Base-by-base conservation (phyloP, 2,888 invertebrate species). In the Chrysolina haemoptera region DNA sequence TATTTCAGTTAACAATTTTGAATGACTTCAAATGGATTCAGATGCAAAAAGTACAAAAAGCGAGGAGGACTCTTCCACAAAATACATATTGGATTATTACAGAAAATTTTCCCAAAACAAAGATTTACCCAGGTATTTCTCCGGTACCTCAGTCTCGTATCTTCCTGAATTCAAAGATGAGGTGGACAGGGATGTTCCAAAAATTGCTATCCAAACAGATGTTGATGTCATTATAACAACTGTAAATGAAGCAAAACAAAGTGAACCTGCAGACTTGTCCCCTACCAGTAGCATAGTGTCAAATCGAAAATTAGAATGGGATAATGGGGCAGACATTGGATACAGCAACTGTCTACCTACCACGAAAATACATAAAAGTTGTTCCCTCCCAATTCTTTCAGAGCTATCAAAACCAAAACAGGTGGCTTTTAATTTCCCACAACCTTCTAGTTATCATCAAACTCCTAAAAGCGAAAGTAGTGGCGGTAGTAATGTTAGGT, bases 291-390 rank as follows among this genome's bases (percentile, higher is more conserved):
- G 94, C 83, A 87, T 93, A 0, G 92, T 94, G 67, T 94, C 94
- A 0, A 93, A 92, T 82, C 91, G 93, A 68, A 94, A 93, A 77
- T 88, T 96, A 1, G 96, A 96, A 88, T 96, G 96, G 96, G 96
- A 96, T 85, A 95, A 94, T 48, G 92, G 95, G 27, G 96, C 94
- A 0, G 96, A 96, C 88, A 94, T 96, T 62, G 96, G 96, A 0
- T 96, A 96, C 86, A 81, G 80, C 68, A 86, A 86, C 70, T 82
- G 78, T 68, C 72, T 76, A 53, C 89, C 88, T 84, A 89, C 89
- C 63, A 80, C 79, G 70, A 84, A 55, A 53, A 74, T 85, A 35
- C 83, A 84, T 40, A 87, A 85, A 80, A 87, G 86, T 79, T 68
- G 82, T 41, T 88, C 87, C 0, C 82, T 88, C 63, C 88, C 88